Evolutionary conservation across 2,888 invertebrate genomes (phyloP).

Genomic region (Morinoia aosen): DNA sequence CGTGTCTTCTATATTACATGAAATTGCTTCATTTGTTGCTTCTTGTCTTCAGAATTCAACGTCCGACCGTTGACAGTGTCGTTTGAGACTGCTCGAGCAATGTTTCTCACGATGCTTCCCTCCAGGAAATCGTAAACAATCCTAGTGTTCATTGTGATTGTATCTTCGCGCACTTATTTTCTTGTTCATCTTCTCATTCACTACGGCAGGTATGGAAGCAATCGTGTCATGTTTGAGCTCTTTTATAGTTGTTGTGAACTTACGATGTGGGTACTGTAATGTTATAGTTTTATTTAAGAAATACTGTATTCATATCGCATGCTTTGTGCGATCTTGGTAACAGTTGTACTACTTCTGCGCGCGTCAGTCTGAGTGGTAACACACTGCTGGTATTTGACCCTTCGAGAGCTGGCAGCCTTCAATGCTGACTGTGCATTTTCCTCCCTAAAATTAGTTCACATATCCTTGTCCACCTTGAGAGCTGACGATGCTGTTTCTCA

Average conservation of each 20-base stretch:
- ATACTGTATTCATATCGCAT: too few relatives aligned
- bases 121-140: too few relatives aligned
- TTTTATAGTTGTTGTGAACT: not conserved
- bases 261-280: too few relatives aligned
- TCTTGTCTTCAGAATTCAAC: not conserved
- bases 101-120: too few relatives aligned
- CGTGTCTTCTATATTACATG: not conserved
- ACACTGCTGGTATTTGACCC: too few relatives aligned
- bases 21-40: not conserved
- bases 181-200: not conserved
- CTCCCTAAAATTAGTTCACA: not conserved
- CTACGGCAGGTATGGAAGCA: not conserved
- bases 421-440: not conserved
- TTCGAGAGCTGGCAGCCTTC: too few relatives aligned
- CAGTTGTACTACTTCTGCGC: too few relatives aligned
- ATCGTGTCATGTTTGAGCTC: not conserved
- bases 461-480: not conserved
- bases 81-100: too few relatives aligned
- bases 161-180: not conserved
- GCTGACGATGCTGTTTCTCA: not conserved
- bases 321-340: too few relatives aligned
- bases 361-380: too few relatives aligned
- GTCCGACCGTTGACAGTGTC: not conserved
- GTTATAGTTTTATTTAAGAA: too few relatives aligned
- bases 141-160: not conserved